A percentile compares a stretch with the other conserved stretches of the same genome.
Conservation (phyloP, 1,140 invertebrate genomes). For the Dendroctonus ponderosae region DNA sequence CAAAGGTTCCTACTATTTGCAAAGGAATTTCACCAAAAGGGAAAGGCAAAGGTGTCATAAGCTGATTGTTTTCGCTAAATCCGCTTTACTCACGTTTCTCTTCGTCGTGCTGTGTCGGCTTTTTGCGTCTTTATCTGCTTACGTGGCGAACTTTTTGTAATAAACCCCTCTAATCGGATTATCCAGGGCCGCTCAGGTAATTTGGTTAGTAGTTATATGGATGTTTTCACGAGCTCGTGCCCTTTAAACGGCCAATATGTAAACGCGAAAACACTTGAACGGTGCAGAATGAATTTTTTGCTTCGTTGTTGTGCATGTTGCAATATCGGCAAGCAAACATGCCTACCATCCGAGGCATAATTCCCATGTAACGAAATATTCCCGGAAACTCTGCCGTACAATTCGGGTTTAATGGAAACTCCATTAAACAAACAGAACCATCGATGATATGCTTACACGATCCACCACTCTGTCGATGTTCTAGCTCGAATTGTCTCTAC, state of each 20-base stretch:
- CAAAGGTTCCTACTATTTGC: no score
- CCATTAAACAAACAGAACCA: conserved; percentile 8
- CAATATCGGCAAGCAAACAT: no score
- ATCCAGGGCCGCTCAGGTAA: neutral
- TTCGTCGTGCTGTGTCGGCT: conserved; percentile 1
- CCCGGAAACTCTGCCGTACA: conserved; percentile 5
- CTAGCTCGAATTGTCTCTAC: neutral
- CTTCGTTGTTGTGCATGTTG: no score
- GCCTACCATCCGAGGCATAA: neutral
- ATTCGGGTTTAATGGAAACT: conserved; percentile 13
- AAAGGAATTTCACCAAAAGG: neutral
- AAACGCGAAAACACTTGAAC: no score
- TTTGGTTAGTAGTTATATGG: conserved; percentile 8
- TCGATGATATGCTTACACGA: conserved; percentile 8
- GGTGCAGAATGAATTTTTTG: no score
- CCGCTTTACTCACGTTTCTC: conserved; percentile 10
- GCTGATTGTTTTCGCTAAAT: conserved; percentile 14
- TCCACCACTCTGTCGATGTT: neutral
- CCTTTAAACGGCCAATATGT: no score
- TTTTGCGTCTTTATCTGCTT: conserved; percentile 6
- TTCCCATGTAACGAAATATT: conserved; percentile 5
- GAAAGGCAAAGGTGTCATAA: conserved; percentile 15
- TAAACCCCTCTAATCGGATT: conserved; percentile 9
- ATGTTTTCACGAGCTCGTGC: neutral
- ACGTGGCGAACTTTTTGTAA: conserved; percentile 3